A percentile compares a stretch with the other conserved stretches of the same genome.
phyloP scores from a whole-genome alignment of 2,113 vertebrate genomes.

The Aptenodytes patagonicus region DNA sequence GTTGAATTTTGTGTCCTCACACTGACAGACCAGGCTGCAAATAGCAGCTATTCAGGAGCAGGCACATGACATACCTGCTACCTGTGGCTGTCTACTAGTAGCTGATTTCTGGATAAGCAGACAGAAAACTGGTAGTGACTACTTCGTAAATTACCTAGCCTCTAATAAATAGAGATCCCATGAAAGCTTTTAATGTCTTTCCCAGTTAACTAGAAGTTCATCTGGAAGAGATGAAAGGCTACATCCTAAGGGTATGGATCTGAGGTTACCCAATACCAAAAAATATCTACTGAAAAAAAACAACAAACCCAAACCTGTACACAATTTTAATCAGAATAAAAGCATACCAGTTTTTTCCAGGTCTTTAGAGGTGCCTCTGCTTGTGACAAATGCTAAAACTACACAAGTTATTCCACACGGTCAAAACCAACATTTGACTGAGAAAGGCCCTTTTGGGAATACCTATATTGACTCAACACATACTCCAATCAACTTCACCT shows the following conservation, averaged over 20 bases:
- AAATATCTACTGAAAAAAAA: neutral
- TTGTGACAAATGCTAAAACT: neutral
- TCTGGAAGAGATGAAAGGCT: neutral
- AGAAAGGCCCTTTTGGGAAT: constrained; percentile 5
- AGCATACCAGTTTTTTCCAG: neutral
- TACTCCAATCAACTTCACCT: neutral
- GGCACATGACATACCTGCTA: neutral
- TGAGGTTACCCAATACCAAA: neutral
- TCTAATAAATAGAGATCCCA: neutral
- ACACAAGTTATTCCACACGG: neutral
- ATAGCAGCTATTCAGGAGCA: neutral
- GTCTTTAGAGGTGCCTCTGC: neutral
- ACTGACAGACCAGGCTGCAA: neutral
- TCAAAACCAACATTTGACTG: neutral
- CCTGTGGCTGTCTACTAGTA: neutral
- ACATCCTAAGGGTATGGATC: neutral
- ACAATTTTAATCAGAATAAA: neutral
- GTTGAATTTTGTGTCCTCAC: neutral
- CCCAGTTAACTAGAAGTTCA: neutral
- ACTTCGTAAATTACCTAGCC: neutral
- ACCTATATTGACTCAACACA: neutral
- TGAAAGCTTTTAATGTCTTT: neutral
- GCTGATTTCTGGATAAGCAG: neutral
- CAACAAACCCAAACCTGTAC: neutral
- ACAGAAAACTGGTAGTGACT: neutral